Evolutionary conservation across 1,140 invertebrate genomes (phyloP).

Genomic region (Vollenhovia emeryi): DNA sequence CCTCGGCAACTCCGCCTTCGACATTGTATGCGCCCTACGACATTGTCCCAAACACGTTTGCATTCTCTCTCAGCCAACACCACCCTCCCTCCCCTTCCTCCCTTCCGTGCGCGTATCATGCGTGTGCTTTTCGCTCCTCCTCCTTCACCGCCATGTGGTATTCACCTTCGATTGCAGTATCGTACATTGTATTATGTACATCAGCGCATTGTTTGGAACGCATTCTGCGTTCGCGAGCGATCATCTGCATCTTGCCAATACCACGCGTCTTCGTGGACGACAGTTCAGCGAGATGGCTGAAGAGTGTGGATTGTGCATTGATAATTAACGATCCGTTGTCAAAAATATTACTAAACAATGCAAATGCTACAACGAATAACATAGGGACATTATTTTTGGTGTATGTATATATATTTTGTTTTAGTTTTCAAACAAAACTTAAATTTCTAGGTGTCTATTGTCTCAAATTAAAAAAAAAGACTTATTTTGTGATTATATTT

Average conservation of each 20-base stretch:
- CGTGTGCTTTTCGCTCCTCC: slow-evolving; percentile 7
- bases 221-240: slow-evolving; percentile 29
- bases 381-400: slow-evolving; percentile 2
- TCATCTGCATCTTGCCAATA: slow-evolving; percentile 52
- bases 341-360: not conserved
- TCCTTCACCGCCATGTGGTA: not conserved
- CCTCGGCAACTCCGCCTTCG: slow-evolving; percentile 52
- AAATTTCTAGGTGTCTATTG: not conserved
- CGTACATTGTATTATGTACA: not conserved
- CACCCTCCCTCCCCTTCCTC: not conserved
- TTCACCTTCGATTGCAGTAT: slow-evolving; percentile 29
- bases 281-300: not conserved
- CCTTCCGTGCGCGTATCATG: not conserved
- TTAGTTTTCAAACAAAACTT: not conserved
- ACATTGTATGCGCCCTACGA: slow-evolving; percentile 60
- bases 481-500: not conserved
- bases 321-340: not conserved
- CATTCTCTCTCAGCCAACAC: slow-evolving; percentile 15
- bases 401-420: not conserved
- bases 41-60: slow-evolving; percentile 65
- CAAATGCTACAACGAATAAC: not conserved
- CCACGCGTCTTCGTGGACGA: not conserved
- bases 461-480: not conserved
- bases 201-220: slow-evolving; percentile 21
- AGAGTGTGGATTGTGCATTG: not conserved